phyloP scores from a whole-genome alignment of 1,140 invertebrate species.

The Campodea augens region DNA sequence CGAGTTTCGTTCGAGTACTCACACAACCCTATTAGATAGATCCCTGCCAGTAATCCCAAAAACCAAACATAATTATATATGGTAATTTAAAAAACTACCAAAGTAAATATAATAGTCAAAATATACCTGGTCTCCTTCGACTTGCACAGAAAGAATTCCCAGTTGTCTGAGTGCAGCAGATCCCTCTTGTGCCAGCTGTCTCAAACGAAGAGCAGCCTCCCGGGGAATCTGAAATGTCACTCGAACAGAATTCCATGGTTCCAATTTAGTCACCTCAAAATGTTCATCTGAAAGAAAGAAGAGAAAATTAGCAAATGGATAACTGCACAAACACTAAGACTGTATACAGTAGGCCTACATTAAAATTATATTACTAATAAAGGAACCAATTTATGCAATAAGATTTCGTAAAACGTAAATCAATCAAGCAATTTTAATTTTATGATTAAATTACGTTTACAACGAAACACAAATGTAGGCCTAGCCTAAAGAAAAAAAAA shows the following conservation, averaged over 20 bases:
- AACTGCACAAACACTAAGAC: neutral
- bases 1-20: neutral
- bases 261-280: conserved; percentile 53
- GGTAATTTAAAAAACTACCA: conserved; percentile 1
- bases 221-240: conserved; percentile 90
- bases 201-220: conserved; percentile 73
- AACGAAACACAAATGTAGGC: no score
- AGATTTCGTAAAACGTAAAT: no score
- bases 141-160: conserved; percentile 85
- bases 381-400: no score
- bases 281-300: neutral
- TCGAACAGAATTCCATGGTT: conserved; percentile 94
- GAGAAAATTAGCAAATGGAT: neutral
- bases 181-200: conserved; percentile 74
- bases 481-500: no score
- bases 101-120: no score
- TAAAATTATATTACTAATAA: neutral
- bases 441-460: no score
- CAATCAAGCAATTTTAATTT: no score
- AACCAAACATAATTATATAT: neutral
- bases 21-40: no score
- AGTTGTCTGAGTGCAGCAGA: conserved; percentile 67
- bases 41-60: neutral
- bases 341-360: neutral
- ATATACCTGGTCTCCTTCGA: conserved; percentile 78